phyloP scores from a whole-genome alignment of 2,113 vertebrate genomes.

The Prunella fulvescens region DNA sequence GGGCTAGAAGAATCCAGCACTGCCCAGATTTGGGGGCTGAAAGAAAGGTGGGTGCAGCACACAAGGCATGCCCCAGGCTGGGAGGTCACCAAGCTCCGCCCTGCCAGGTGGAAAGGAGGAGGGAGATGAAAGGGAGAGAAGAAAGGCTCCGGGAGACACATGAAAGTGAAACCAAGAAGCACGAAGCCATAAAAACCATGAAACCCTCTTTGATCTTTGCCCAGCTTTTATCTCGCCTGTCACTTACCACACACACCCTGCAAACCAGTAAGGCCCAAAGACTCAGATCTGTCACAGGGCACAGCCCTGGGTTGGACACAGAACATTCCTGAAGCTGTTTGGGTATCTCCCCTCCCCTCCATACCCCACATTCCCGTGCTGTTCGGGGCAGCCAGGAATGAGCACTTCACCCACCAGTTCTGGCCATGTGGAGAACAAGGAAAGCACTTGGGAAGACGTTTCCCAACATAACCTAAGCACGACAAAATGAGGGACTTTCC shows the following conservation, averaged over 20 bases:
- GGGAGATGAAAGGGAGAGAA: not conserved
- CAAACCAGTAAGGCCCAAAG: not conserved
- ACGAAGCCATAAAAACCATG: not conserved
- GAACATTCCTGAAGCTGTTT: rapidly evolving
- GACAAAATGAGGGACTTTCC: not conserved
- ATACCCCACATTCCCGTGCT: not conserved
- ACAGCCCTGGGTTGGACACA: not conserved
- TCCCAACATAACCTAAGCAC: not conserved
- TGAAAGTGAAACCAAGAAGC: constrained; percentile 21
- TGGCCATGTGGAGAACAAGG: rapidly evolving
- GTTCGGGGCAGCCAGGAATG: rapidly evolving
- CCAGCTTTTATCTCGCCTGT: not conserved
- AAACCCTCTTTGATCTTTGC: constrained; percentile 2
- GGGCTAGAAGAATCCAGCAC: not conserved
- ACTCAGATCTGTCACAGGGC: rapidly evolving
- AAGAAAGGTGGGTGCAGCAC: rapidly evolving
- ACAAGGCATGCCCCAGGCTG: rapidly evolving
- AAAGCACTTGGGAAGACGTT: not conserved
- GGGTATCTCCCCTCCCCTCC: not conserved
- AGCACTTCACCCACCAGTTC: not conserved
- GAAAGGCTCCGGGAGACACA: not conserved
- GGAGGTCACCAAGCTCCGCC: not conserved
- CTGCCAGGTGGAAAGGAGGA: rapidly evolving
- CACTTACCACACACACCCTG: not conserved
- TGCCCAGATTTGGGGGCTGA: no score